Evolutionary conservation across 2,888 invertebrate genomes (phyloP), one percentile per base, ranked within the genome.

Genomic region (Eupelmus urozonus): DNA sequence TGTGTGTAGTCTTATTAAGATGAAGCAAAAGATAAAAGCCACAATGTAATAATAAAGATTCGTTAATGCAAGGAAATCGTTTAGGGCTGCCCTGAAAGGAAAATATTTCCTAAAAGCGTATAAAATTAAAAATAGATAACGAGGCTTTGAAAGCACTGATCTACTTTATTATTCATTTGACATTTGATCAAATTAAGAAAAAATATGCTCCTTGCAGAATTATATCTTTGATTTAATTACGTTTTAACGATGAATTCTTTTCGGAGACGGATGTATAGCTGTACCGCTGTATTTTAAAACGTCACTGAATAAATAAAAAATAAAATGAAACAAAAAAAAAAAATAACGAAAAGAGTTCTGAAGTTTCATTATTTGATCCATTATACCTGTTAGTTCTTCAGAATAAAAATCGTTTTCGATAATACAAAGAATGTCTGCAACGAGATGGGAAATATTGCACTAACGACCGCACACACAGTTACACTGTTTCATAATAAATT

Each of bases 1-100:
- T 88, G 89, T 89, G 88, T 88, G 88, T 89, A 88, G 88, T 87
- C 86, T 85, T 89, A 86, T 82, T 83, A 81, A 83, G 84, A 83
- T 84, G 84, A 84, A 85, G 82, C 81, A 82, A 80, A 81, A 78
- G 67, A 79, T n/a, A n/a, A n/a, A 76, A 80, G 72, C 78, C 76
- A 78, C 80, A 80, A 73, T 72, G 79, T 57, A 71, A 76, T 51
- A 66, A 82, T 75, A 75, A 78, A 81, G 49, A 76, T 65, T 74
- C 73, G 81, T 81, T 82, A 76, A 80, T 57, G 73, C 81, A 82
- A 80, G 63, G 23, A 71, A 70, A 29, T 65, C 53, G 57, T 27
- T 34, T 57, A 60, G 51, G 51, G 29, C 25, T 60, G 18, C 51
- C 29, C 42, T 59, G 9, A n/a, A 53, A 66, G 51, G 53, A 45